A percentile compares a stretch with the other conserved stretches of the same genome.
Conservation (phyloP, 2,888 invertebrate genomes). For the Drosophila seclusa region DNA sequence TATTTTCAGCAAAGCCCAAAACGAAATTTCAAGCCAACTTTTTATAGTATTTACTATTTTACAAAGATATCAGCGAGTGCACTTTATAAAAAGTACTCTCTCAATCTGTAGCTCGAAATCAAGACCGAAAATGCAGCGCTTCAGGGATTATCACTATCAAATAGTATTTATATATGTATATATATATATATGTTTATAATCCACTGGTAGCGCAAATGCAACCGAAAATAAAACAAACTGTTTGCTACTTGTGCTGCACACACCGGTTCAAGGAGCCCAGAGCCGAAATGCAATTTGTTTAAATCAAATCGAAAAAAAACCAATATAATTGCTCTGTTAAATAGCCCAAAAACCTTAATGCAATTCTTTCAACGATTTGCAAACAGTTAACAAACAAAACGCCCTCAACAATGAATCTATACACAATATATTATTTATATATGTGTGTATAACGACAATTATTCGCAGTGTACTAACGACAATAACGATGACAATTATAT, state of each 20-base stretch:
- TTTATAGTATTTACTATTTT: conserved; percentile 3
- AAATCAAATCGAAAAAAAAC: conserved; percentile 38
- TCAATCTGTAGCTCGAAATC: conserved; percentile 79
- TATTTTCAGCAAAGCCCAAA: conserved; percentile 80
- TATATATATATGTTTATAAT: conserved; percentile 26
- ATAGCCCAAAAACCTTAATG: conserved; percentile 81
- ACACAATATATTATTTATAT: conserved; percentile 21
- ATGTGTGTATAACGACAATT: conserved; percentile 38
- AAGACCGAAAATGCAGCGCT: conserved; percentile 69
- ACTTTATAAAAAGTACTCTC: conserved; percentile 48
- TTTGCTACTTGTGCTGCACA: conserved; percentile 85
- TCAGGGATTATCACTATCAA: conserved; percentile 47
- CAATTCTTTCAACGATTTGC: conserved; percentile 85
- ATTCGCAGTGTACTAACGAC: conserved; percentile 62
- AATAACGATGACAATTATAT: conserved; percentile 47
- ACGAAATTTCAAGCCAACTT: conserved; percentile 59
- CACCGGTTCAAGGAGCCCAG: conserved; percentile 78
- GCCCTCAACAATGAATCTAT: conserved; percentile 75
- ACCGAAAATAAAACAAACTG: conserved; percentile 83
- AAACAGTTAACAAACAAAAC: conserved; percentile 83
- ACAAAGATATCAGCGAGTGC: conserved; percentile 70
- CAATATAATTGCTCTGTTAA: conserved; percentile 32
- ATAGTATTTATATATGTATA: conserved; percentile 14
- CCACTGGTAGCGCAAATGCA: conserved; percentile 55
- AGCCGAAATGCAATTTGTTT: conserved; percentile 33